Evolutionary conservation across 2,113 vertebrate species (phyloP).

Genomic region (Vombatus ursinus): DNA sequence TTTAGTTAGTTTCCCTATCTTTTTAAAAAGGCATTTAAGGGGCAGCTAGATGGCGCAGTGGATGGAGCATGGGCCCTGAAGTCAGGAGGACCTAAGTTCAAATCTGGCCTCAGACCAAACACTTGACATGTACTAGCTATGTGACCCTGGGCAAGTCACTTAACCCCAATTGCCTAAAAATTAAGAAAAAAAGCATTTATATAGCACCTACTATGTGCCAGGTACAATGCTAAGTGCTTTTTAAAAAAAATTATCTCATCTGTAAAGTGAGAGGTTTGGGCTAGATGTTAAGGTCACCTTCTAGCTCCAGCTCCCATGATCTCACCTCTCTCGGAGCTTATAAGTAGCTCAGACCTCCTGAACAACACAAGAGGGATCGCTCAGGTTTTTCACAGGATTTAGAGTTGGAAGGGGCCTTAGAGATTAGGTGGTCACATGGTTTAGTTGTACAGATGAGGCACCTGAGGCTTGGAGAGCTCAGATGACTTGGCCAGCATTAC

Average conservation of each 20-base stretch:
- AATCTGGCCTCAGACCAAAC: no score
- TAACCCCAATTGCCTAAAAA: no score
- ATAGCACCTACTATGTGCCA: not conserved
- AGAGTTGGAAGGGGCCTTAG: not conserved
- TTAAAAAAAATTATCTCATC: not conserved
- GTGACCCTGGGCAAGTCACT: no score
- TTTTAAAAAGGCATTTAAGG: not conserved
- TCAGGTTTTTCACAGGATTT: not conserved
- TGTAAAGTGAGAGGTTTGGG: not conserved
- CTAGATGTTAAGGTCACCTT: not conserved
- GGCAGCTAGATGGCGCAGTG: no score
- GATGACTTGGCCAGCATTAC: not conserved
- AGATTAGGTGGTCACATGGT: not conserved
- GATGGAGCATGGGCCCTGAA: no score
- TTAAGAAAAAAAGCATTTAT: not conserved
- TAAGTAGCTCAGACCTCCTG: not conserved
- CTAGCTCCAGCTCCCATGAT: not conserved
- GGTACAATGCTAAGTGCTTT: not conserved
- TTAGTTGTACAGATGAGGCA: not conserved
- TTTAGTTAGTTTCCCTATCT: not conserved
- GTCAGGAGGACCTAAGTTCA: no score
- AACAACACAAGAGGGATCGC: not conserved
- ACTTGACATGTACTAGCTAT: no score
- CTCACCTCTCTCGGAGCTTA: not conserved
- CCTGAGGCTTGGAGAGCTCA: not conserved